These are phyloP conservation scores for Homarus americanus DNA, from an alignment of 1,140 invertebrate genomes.

Conservation along the genomic window DNA sequence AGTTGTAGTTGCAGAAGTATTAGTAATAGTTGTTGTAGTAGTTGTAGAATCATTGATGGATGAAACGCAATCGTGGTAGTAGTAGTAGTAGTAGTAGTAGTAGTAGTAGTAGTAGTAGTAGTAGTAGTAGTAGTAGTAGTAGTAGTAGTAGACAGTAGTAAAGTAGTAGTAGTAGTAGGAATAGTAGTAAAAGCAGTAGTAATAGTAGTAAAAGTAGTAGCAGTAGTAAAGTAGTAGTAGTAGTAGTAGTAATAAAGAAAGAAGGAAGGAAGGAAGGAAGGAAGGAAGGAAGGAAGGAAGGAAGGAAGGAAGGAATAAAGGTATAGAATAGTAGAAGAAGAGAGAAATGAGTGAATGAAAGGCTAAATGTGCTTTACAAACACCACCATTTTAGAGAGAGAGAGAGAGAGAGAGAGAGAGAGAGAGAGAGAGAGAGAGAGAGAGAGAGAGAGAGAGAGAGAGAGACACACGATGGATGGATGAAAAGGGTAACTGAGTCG, in stretches of 20 bases:
- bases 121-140: neutral
- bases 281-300: neutral
- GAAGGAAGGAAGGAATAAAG: slow-evolving; percentile 8
- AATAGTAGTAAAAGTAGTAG: too few species aligned
- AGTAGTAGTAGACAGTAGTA: slow-evolving; percentile 1
- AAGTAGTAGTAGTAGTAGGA: too few species aligned
- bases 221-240: neutral
- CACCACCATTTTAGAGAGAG: neutral
- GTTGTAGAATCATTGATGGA: neutral
- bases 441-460: neutral
- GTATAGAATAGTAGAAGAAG: neutral
- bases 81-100: slow-evolving; percentile 11
- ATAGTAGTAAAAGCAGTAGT: too few species aligned
- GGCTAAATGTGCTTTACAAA: neutral
- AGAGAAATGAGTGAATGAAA: slow-evolving; percentile 8
- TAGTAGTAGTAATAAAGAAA: neutral
- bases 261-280: neutral
- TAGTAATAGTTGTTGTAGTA: too few species aligned
- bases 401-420: neutral
- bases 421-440: neutral
- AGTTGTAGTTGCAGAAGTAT: too few species aligned
- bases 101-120: neutral
- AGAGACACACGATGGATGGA: neutral
- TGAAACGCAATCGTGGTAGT: neutral
- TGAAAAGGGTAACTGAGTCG: too few species aligned